A percentile compares a stretch with the other conserved stretches of the same genome.
Evolutionary conservation across 35 echinoderm and acorn worm species (phyloP).

Genomic region (Apostichopus japonicus): DNA sequence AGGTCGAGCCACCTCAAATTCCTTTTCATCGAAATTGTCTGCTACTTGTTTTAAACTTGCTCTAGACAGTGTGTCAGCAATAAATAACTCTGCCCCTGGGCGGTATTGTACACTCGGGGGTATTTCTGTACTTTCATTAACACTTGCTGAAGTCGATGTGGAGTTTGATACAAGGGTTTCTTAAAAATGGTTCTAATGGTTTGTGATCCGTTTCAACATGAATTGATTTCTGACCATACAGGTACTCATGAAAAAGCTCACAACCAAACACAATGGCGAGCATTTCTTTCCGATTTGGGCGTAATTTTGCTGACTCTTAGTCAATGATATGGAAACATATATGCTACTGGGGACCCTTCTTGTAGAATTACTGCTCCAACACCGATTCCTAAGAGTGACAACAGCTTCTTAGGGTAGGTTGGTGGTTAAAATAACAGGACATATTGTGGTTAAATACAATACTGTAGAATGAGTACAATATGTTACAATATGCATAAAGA

Average conservation of each 20-base stretch:
- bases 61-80: constrained; percentile 12
- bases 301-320: background rate
- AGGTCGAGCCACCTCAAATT: background rate
- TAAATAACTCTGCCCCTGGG: background rate
- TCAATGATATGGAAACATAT: constrained; percentile 45
- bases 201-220: background rate
- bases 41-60: background rate
- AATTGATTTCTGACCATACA: constrained; percentile 26
- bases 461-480: no score
- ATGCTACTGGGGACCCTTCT: constrained; percentile 10
- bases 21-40: background rate
- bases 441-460: no score
- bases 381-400: background rate
- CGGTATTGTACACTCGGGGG: background rate
- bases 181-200: background rate
- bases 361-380: constrained; percentile 47
- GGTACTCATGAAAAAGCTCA: constrained; percentile 28
- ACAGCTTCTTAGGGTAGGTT: no score
- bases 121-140: background rate
- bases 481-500: no score
- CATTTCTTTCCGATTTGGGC: constrained; percentile 56
- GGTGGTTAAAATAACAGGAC: no score
- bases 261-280: constrained; percentile 50
- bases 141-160: background rate
- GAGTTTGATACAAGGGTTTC: constrained; percentile 30